Base-by-base conservation (phyloP, 2,113 vertebrate species). In the Campylomormyrus numenius region DNA sequence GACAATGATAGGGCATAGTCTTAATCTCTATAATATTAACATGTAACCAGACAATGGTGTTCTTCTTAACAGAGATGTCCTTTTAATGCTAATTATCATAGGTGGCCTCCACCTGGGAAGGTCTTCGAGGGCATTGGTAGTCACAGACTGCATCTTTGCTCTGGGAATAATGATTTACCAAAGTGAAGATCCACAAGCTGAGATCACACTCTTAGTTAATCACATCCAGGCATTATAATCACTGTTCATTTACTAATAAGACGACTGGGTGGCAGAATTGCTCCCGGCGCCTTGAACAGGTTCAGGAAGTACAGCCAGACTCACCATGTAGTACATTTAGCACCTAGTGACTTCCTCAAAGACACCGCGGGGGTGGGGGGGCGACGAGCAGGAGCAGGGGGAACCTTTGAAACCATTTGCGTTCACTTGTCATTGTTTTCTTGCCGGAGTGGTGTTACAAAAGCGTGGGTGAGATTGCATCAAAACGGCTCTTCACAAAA, bases 401-500 rank as follows among this genome's bases (percentile, higher is more conserved):
- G 24, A 86, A 7, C 46, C 62, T 77, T 70, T 89, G 46, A 52
- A 89, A 27, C 62, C 66, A 31, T 46, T 66, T 88, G 56, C 58
- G 13, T 27, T 74, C 39, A 35, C 58, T 70, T 88, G 58, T 74
- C 31, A 45, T 70, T 74, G 45, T 88, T 88, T 48, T 17, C 74
- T 19, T 74, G 62, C 62, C 45, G 24, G 49, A 74, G 46, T 15
- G n/a, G 66, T 50, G 88, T 31, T 70, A 89, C 19, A 70, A 17
- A 50, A 80, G 62, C 48, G 88, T 77, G 66, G 88, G 88, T 52
- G 66, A 70, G 62, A 74, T 77, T 77, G 70, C 45, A 88, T 77
- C 88, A 89, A 77, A 31, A 74, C n/a, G 27, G 62, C 9, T 31
- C 15, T 74, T n/a, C 88, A 74, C 45, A 39, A 66, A 74, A 31